These are phyloP conservation scores for Struthidea cinerea DNA, from an alignment of 2,113 vertebrate genomes.

Conservation along the genomic window DNA sequence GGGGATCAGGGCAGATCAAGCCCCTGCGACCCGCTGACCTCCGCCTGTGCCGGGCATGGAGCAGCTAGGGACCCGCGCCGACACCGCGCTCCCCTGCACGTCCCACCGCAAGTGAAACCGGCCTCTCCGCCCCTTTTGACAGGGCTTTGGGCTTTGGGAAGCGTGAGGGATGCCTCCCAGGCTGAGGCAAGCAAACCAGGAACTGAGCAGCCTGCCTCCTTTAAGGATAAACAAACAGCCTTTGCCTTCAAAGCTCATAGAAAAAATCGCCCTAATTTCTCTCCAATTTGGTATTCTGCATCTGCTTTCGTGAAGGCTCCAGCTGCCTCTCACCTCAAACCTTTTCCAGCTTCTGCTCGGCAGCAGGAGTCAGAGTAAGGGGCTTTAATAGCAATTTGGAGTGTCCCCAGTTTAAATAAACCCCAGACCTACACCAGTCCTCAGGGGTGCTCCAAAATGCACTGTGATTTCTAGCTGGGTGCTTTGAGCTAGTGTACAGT, in stretches of 20 bases:
- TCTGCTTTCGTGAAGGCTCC: background rate
- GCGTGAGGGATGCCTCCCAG: background rate
- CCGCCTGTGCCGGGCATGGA: background rate
- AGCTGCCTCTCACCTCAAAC: background rate
- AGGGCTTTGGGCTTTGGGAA: background rate
- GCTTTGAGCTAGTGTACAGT: background rate
- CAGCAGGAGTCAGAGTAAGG: background rate
- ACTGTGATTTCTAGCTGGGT: background rate
- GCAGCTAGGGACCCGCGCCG: background rate
- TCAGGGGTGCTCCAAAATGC: background rate
- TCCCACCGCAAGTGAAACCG: background rate
- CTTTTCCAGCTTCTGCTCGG: background rate
- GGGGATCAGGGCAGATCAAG: slow-evolving; percentile 58
- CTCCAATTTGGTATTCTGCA: background rate
- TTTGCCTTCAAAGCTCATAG: background rate
- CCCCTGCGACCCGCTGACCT: background rate
- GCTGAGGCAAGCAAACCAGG: background rate
- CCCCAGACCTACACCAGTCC: rapidly evolving
- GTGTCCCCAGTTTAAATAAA: background rate
- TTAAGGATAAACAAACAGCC: background rate
- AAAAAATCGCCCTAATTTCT: background rate
- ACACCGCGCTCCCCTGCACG: background rate
- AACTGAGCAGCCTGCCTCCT: background rate
- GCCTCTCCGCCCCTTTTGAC: background rate
- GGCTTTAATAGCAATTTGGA: background rate